Evolutionary conservation across 1,140 invertebrate genomes (phyloP).

Genomic region (Globodera rostochiensis): DNA sequence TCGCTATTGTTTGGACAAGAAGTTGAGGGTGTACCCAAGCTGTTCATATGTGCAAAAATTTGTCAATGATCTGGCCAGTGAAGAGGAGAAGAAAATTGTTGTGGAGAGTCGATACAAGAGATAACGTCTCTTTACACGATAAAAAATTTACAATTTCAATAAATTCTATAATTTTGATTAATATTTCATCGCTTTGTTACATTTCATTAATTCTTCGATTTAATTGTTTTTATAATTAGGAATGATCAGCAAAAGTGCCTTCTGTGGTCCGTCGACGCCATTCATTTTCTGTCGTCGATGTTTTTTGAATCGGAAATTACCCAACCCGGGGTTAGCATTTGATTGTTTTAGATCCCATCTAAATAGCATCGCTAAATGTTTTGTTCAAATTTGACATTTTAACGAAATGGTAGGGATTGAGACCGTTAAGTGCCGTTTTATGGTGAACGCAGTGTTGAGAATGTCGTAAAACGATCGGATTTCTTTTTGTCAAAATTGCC

Average conservation of each 20-base stretch:
- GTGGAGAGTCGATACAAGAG: constrained; percentile 3
- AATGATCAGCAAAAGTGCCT: neutral
- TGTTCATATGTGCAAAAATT: constrained; percentile 41
- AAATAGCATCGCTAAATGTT: neutral
- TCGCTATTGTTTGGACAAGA: constrained; percentile 39
- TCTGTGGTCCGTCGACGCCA: neutral
- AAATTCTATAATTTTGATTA: neutral
- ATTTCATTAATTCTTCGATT: neutral
- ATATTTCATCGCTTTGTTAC: neutral
- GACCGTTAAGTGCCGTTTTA: neutral
- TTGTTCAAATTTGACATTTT: neutral
- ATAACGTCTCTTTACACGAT: neutral
- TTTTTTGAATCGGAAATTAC: neutral
- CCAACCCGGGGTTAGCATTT: neutral
- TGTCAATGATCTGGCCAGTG: constrained; percentile 26
- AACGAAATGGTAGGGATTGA: neutral
- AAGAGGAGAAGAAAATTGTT: constrained; percentile 37
- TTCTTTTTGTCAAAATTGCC: constrained; percentile 21
- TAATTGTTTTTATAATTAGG: neutral
- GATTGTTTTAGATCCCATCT: too few relatives aligned
- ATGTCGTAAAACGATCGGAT: too few relatives aligned
- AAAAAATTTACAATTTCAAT: neutral
- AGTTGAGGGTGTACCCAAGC: constrained; percentile 28
- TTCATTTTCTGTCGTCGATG: neutral
- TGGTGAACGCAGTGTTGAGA: neutral